A percentile compares a stretch with the other conserved stretches of the same genome.
phyloP scores from a whole-genome alignment of 2,888 invertebrate species.

The Lottia gigantea region DNA sequence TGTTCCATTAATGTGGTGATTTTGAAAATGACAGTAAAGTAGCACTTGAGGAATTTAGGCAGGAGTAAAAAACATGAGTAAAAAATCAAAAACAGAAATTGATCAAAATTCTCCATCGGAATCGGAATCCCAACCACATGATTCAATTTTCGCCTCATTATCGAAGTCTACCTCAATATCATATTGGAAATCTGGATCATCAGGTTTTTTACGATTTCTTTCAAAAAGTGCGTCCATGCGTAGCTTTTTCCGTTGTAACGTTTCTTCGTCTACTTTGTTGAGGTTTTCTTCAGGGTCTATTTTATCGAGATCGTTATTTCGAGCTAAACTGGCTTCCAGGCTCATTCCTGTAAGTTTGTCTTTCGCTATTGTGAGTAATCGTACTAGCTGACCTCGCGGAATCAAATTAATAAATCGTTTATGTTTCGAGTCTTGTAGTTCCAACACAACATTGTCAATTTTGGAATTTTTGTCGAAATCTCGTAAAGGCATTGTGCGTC shows the following conservation, averaged over 20 bases:
- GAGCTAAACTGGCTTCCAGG: constrained; percentile 66
- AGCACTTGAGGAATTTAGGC: too few relatives aligned
- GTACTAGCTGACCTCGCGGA: constrained; percentile 67
- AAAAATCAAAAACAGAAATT: too few relatives aligned
- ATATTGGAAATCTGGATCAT: constrained; percentile 70
- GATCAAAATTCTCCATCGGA: constrained; percentile 55
- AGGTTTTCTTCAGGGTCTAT: constrained; percentile 70
- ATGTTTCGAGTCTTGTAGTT: constrained; percentile 67
- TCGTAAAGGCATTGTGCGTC: constrained; percentile 70
- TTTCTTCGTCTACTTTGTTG: constrained; percentile 68
- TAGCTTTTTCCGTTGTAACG: constrained; percentile 69
- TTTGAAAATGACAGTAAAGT: too few relatives aligned
- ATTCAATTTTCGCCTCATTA: constrained; percentile 51
- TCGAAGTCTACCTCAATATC: constrained; percentile 70
- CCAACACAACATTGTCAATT: constrained; percentile 61
- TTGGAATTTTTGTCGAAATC: constrained; percentile 68
- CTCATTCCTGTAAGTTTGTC: constrained; percentile 68
- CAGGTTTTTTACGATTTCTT: constrained; percentile 68
- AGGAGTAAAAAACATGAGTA: too few relatives aligned
- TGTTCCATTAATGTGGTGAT: too few relatives aligned
- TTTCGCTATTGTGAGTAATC: constrained; percentile 69
- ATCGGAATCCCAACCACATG: constrained; percentile 68
- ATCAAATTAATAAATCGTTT: constrained; percentile 64
- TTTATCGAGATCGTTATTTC: constrained; percentile 63
- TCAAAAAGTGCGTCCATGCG: constrained; percentile 70